Conservation (phyloP, 2,113 vertebrate species). For the Bagarius yarrelli region DNA sequence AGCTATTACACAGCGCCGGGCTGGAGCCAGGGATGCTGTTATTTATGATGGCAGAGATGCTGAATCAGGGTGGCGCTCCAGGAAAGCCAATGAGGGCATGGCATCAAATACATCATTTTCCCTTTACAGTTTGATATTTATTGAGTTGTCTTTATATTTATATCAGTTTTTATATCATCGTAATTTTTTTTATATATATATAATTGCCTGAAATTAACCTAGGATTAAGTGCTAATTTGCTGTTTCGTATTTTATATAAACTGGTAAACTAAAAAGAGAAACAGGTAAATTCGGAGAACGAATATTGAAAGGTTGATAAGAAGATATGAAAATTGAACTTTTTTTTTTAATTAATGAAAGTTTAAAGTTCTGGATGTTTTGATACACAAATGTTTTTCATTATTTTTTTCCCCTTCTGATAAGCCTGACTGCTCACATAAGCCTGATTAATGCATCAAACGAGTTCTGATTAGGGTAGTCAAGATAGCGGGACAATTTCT, state of each 20-base stretch:
- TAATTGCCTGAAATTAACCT: no score
- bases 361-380: background rate
- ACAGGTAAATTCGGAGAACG: no score
- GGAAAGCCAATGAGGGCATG: background rate
- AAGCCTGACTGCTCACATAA: background rate
- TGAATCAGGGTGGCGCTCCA: conserved; percentile 31
- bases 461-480: background rate
- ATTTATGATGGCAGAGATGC: conserved; percentile 27
- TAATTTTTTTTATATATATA: no score
- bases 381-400: background rate
- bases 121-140: background rate
- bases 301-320: no score
- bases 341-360: no score
- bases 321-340: no score
- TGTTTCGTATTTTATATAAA: no score
- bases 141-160: background rate
- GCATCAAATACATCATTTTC: background rate
- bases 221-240: no score
- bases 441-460: background rate
- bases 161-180: no score
- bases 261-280: no score
- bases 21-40: conserved; percentile 15
- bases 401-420: background rate
- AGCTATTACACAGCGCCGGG: conserved; percentile 19
- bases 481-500: background rate